Evolutionary conservation across 2,888 invertebrate species (phyloP).

Genomic region (Catocala fraxini): DNA sequence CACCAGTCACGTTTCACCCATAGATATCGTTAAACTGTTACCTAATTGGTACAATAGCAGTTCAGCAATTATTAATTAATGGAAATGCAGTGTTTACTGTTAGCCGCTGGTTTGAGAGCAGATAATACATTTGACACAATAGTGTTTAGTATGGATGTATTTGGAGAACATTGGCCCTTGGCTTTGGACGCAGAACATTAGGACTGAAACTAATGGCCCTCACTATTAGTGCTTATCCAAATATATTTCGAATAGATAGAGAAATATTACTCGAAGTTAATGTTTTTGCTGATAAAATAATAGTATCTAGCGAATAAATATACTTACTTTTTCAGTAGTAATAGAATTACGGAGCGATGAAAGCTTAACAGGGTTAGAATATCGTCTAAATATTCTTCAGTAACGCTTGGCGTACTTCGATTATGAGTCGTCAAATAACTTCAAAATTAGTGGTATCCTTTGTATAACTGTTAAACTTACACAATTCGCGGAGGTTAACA

Average conservation of each 20-base stretch:
- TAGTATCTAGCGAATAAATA: too few relatives aligned
- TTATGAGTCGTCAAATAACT: not conserved
- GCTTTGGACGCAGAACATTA: not conserved
- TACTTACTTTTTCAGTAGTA: too few relatives aligned
- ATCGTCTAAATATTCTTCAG: not conserved
- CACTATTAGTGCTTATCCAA: constrained; percentile 2
- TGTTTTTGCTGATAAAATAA: not conserved
- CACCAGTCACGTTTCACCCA: constrained; percentile 18
- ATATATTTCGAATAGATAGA: not conserved
- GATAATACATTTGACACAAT: not conserved
- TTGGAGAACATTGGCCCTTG: not conserved
- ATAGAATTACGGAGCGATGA: not conserved
- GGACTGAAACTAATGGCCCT: not conserved
- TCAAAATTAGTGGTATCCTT: constrained; percentile 6
- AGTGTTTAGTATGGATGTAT: not conserved
- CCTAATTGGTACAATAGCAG: constrained; percentile 17
- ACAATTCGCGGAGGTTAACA: constrained; percentile 6
- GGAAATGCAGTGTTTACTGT: constrained; percentile 9
- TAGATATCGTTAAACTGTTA: constrained; percentile 11
- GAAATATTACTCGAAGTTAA: not conserved
- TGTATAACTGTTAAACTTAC: constrained; percentile 7
- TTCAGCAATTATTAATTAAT: constrained; percentile 29
- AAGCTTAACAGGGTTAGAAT: not conserved
- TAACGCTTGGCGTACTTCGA: not conserved
- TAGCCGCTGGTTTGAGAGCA: constrained; percentile 4